These are phyloP conservation scores for Lacanobia wlatinum DNA, from an alignment of 2,888 invertebrate genomes.

Conservation along the genomic window DNA sequence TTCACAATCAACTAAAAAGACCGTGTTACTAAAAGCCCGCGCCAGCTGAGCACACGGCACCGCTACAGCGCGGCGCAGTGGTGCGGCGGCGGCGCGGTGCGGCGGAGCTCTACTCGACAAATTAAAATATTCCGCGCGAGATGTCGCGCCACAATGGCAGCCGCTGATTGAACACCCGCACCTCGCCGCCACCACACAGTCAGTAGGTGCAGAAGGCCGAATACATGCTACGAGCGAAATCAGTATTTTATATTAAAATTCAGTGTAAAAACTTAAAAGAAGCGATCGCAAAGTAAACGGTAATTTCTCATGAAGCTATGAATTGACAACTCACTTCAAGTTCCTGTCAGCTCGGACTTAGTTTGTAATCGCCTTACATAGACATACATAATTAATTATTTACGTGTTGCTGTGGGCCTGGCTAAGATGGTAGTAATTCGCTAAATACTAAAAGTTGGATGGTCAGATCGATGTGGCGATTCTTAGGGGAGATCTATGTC, in stretches of 20 bases:
- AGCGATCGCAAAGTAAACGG: too few relatives aligned
- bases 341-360: too few relatives aligned
- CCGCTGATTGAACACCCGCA: slow-evolving; percentile 57
- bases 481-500: not conserved
- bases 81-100: not conserved
- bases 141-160: slow-evolving; percentile 60
- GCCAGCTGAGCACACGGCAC: slow-evolving; percentile 9
- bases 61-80: not conserved
- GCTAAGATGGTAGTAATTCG: not conserved
- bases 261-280: too few relatives aligned
- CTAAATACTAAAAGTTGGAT: not conserved
- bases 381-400: too few relatives aligned
- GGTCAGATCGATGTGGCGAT: not conserved
- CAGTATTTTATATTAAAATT: too few relatives aligned
- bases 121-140: slow-evolving; percentile 71
- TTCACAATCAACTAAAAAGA: not conserved
- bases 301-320: too few relatives aligned
- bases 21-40: slow-evolving; percentile 1
- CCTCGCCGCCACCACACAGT: slow-evolving; percentile 15
- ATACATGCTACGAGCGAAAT: not conserved
- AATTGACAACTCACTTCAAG: too few relatives aligned
- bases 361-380: too few relatives aligned
- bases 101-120: slow-evolving; percentile 53
- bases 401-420: too few relatives aligned
- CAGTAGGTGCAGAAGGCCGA: not conserved